Evolutionary conservation across 2,888 invertebrate species (phyloP).

Genomic region (Dermolepida albohirtum): DNA sequence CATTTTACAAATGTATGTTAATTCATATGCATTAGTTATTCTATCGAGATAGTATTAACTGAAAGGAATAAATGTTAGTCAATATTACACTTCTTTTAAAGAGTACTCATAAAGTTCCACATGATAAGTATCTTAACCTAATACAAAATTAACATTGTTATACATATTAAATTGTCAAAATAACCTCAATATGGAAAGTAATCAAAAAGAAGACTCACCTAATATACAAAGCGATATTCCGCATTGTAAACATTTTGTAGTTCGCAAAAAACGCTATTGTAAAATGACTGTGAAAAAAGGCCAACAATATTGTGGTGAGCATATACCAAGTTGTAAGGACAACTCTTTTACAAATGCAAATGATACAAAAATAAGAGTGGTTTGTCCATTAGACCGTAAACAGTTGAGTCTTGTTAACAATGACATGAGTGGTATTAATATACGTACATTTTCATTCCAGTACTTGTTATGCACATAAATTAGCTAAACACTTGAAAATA

Average conservation of each 20-base stretch:
- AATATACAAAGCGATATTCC: constrained; percentile 11
- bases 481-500: constrained; percentile 76
- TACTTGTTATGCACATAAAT: constrained; percentile 75
- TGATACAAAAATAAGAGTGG: constrained; percentile 67
- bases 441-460: constrained; percentile 63
- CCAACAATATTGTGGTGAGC: constrained; percentile 79
- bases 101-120: background rate
- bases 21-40: background rate
- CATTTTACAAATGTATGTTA: constrained; percentile 62
- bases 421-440: background rate
- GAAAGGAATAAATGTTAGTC: too few species aligned
- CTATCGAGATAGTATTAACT: too few species aligned
- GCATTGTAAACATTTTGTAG: constrained; percentile 75
- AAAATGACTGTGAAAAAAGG: constrained; percentile 81
- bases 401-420: constrained; percentile 67
- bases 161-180: background rate
- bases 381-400: constrained; percentile 79
- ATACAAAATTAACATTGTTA: constrained; percentile 17
- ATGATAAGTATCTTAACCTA: background rate
- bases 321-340: constrained; percentile 63
- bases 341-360: constrained; percentile 45
- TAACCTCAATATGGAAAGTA: constrained; percentile 13
- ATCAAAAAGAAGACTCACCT: background rate
- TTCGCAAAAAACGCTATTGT: constrained; percentile 79
- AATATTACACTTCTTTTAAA: too few species aligned